Conservation (phyloP, 1,140 invertebrate species). For the Drosophila burlai region DNA sequence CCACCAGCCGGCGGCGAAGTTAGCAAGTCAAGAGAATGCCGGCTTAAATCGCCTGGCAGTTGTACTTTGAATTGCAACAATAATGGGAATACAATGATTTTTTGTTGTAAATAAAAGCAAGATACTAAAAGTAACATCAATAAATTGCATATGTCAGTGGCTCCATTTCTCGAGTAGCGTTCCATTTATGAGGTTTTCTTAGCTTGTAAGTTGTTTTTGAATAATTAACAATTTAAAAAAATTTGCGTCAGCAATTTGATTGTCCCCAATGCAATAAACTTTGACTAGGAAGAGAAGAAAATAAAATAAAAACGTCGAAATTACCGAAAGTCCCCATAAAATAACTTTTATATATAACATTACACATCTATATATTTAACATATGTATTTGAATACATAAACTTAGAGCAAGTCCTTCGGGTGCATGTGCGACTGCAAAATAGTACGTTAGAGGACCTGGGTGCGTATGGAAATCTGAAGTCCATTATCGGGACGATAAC, state of each 20-base stretch:
- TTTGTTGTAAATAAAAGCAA: neutral
- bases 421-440: neutral
- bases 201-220: neutral
- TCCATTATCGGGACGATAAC: slow-evolving; percentile 79
- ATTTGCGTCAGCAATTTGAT: slow-evolving; percentile 48
- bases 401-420: neutral
- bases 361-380: too few species aligned
- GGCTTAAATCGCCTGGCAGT: neutral
- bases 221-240: slow-evolving; percentile 29
- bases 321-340: neutral
- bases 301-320: neutral
- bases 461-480: slow-evolving; percentile 39
- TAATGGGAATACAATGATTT: neutral
- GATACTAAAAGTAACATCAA: too few species aligned
- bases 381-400: neutral
- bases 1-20: slow-evolving; percentile 55
- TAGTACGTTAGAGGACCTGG: neutral
- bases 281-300: slow-evolving; percentile 27
- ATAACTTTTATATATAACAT: too few species aligned
- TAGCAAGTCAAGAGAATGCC: slow-evolving; percentile 64
- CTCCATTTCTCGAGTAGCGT: neutral
- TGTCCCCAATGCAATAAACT: slow-evolving; percentile 53
- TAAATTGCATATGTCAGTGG: neutral
- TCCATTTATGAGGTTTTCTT: neutral
- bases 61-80: slow-evolving; percentile 28